Evolutionary conservation across 2,888 invertebrate genomes (phyloP), one percentile per base, ranked within the genome.

Genomic region (Aromia moschata): DNA sequence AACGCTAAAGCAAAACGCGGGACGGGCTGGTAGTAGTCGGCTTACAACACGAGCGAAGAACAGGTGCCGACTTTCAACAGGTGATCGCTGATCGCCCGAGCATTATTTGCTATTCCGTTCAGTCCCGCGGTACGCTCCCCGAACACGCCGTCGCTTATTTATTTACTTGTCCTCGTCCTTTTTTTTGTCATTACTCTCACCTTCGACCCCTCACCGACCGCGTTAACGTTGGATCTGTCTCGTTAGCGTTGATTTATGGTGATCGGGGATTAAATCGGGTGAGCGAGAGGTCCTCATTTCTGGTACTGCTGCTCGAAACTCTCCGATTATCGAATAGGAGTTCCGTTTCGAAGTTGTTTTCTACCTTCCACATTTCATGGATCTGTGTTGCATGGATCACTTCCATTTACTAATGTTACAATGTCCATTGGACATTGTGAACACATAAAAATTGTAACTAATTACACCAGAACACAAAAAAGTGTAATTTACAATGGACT

Each of bases 51-150:
- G 45, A 45, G 15, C 31, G 30, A 10, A n/a, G n/a, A 45, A 45
- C 45, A 45, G 45, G 45, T 45, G 45, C 45, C 3, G 3, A 25
- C 25, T 33, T 47, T 47, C 36, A 47, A 47, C 46, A 47, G 46
- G 46, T 47, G 36, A n/a, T n/a, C n/a, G n/a, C n/a, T n/a, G 30
- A 33, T 2, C 33, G 36, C 15, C 16, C 36, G 31, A 14, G 18
- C 46, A 47, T 36, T 36, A 36, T n/a, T n/a, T n/a, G n/a, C 46
- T 17, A 36, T 47, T 47, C 36, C 17, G 46, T 18, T 47, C 17
- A 7, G 31, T 33, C 46, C 17, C 18, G 36, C 46, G 18, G n/a
- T 18, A 18, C 36, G n/a, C n/a, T n/a, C n/a, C 14, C 20, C 36
- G 46, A 16, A 36, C 46, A 36, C 36, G 46, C 46, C 16, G 46